These are phyloP conservation scores for Irena cyanogastra DNA, from an alignment of 2,113 vertebrate genomes.

Conservation along the genomic window DNA sequence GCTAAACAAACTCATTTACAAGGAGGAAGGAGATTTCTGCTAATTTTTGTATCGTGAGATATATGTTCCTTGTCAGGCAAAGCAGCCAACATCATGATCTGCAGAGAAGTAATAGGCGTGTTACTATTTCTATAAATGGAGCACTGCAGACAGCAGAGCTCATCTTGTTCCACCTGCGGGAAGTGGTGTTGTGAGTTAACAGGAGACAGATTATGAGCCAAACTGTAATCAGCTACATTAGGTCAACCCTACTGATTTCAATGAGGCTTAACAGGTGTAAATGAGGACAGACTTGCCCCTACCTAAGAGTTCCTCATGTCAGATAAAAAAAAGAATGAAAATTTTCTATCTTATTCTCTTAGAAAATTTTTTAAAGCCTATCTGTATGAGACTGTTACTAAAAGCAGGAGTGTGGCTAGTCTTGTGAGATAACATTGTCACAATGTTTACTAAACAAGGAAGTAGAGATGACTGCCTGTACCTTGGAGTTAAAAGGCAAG, in stretches of 20 bases:
- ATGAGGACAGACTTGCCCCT: neutral
- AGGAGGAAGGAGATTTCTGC: neutral
- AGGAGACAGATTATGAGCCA: neutral
- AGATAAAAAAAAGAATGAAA: neutral
- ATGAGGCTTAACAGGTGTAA: neutral
- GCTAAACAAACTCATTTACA: constrained; percentile 33
- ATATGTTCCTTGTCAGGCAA: constrained; percentile 1
- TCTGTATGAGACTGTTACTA: neutral
- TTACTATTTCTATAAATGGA: neutral
- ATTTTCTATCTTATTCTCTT: neutral
- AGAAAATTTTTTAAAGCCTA: neutral
- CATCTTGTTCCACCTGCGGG: neutral
- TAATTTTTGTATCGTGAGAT: neutral
- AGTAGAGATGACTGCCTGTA: neutral
- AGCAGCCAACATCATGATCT: neutral
- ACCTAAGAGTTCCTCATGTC: neutral
- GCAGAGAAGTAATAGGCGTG: neutral
- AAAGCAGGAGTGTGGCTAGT: neutral
- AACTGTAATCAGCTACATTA: neutral
- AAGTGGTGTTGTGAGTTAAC: neutral
- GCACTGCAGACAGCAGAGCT: neutral
- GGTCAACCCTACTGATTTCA: neutral
- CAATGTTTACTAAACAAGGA: neutral
- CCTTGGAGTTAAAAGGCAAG: neutral
- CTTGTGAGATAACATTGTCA: neutral